A percentile compares a stretch with the other conserved stretches of the same genome.
phyloP scores from a whole-genome alignment of 1,140 invertebrate species.

The Teleogryllus occipitalis region DNA sequence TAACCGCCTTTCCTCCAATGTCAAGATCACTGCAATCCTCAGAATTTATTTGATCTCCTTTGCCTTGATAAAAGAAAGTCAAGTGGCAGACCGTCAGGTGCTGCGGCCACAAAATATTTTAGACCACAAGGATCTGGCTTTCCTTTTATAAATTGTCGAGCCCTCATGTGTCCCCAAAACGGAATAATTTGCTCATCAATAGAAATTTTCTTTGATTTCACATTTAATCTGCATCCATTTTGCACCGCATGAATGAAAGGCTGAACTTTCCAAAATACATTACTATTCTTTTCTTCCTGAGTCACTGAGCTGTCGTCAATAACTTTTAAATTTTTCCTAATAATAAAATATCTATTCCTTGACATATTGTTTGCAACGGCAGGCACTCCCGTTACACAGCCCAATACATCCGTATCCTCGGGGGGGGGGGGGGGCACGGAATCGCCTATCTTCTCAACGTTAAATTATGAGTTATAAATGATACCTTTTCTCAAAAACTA shows the following conservation, averaged over 20 bases:
- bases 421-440: too few species aligned
- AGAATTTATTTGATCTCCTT: slow-evolving; percentile 13
- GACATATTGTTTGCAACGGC: slow-evolving; percentile 14
- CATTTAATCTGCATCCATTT: slow-evolving; percentile 18
- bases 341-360: slow-evolving; percentile 18
- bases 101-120: slow-evolving; percentile 24
- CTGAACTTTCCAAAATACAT: slow-evolving; percentile 23
- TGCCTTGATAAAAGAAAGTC: slow-evolving; percentile 25
- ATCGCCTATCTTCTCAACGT: too few species aligned
- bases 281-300: slow-evolving; percentile 15
- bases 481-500: too few species aligned
- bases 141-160: slow-evolving; percentile 18
- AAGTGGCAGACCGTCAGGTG: slow-evolving; percentile 21
- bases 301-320: slow-evolving; percentile 14
- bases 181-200: slow-evolving; percentile 26
- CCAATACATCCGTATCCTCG: slow-evolving; percentile 20
- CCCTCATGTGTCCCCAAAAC: slow-evolving; percentile 13
- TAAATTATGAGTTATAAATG: too few species aligned
- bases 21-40: too few species aligned
- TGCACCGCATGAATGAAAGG: slow-evolving; percentile 19
- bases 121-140: slow-evolving; percentile 25
- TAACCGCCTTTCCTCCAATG: slow-evolving; percentile 14
- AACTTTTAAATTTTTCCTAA: slow-evolving; percentile 15
- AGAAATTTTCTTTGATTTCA: slow-evolving; percentile 13
- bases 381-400: slow-evolving; percentile 7